A percentile compares a stretch with the other conserved stretches of the same genome.
These are phyloP conservation scores for Gila robusta DNA, from an alignment of 2,797 vertebrate species.

Conservation along the genomic window DNA sequence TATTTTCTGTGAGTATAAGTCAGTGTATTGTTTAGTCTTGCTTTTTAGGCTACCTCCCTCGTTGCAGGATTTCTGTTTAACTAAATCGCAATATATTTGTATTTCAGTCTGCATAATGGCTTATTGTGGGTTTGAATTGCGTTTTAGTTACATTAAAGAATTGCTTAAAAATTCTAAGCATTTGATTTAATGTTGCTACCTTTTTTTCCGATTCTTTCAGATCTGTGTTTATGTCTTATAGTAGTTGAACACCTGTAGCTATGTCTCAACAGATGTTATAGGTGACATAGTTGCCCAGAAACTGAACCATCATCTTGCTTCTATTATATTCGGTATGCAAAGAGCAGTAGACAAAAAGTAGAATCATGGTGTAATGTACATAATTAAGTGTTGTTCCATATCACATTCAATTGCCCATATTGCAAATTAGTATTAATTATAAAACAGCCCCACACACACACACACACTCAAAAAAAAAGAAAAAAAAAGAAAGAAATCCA, in stretches of 20 bases:
- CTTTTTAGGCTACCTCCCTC: not conserved
- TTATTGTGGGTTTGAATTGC: not conserved
- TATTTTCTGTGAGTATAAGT: slow-evolving; percentile 6
- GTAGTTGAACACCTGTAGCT: slow-evolving; percentile 57
- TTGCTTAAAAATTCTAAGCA: not conserved
- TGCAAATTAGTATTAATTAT: not conserved
- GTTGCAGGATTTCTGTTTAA: not conserved
- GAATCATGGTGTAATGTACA: not conserved
- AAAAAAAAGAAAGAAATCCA: too few species aligned
- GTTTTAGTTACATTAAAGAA: not conserved
- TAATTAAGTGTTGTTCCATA: not conserved
- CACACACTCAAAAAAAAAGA: not conserved
- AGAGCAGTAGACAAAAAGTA: not conserved
- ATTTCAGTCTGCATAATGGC: not conserved
- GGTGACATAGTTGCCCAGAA: not conserved
- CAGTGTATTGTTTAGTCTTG: slow-evolving; percentile 11
- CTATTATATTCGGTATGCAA: not conserved
- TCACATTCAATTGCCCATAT: not conserved
- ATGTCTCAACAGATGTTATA: slow-evolving; percentile 29
- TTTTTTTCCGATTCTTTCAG: not conserved
- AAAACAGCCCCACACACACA: not conserved
- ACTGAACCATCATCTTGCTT: too few species aligned
- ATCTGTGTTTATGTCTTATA: slow-evolving; percentile 12
- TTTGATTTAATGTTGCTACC: not conserved
- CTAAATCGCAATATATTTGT: not conserved